phyloP scores from a whole-genome alignment of 2,888 invertebrate genomes.

The Isoperla grammatica region DNA sequence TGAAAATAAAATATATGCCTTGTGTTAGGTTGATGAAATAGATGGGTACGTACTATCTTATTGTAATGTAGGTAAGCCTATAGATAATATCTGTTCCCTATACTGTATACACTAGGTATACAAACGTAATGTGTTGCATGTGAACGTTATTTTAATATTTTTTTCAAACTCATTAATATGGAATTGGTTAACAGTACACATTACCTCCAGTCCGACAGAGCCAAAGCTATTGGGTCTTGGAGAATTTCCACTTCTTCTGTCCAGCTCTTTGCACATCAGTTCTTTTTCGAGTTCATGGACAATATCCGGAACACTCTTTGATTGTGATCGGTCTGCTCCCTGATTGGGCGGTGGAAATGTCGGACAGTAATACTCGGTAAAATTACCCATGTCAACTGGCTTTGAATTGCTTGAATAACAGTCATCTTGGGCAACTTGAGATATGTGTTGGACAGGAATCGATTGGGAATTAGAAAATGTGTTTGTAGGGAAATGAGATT shows the following conservation, averaged over 20 bases:
- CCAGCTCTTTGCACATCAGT: conserved; percentile 37
- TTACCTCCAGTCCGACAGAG: conserved; percentile 19
- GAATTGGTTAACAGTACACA: too few species aligned
- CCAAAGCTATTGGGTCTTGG: conserved; percentile 29
- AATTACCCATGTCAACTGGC: not conserved
- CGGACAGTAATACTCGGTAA: not conserved
- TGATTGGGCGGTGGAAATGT: conserved; percentile 8
- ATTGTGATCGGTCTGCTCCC: conserved; percentile 12
- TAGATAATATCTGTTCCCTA: too few species aligned
- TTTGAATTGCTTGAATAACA: not conserved
- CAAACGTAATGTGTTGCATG: too few species aligned
- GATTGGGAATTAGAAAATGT: not conserved
- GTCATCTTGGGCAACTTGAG: not conserved
- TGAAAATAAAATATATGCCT: conserved; percentile 18
- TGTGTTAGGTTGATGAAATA: not conserved
- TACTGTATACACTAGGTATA: too few species aligned
- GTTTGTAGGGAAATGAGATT: not conserved
- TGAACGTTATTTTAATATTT: too few species aligned
- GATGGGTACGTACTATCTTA: too few species aligned
- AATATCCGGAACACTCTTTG: conserved; percentile 66
- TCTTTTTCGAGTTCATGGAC: conserved; percentile 68
- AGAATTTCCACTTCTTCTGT: conserved; percentile 17
- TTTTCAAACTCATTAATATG: too few species aligned
- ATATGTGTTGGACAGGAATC: not conserved
- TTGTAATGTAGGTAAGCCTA: too few species aligned